Percentiles rank a stretch among this genome's conserved stretches.
These are phyloP conservation scores for Cordilura impudica DNA, from an alignment of 2,888 invertebrate genomes.

Conservation along the genomic window DNA sequence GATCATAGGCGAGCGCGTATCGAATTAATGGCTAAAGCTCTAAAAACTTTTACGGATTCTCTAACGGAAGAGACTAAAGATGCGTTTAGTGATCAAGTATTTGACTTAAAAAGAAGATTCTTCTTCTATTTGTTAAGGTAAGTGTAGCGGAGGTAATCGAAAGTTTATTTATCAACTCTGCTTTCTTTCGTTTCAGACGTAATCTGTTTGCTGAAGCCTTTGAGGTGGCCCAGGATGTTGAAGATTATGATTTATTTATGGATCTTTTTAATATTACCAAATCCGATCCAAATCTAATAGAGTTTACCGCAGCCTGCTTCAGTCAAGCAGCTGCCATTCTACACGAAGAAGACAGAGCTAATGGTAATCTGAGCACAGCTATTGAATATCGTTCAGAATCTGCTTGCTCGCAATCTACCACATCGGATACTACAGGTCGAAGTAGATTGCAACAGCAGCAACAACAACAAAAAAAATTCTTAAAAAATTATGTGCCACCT, in stretches of 20 bases:
- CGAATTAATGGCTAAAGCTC: conserved; percentile 85
- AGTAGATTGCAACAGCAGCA: conserved; percentile 58
- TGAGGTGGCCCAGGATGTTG: conserved; percentile 89
- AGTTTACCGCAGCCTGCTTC: conserved; percentile 85
- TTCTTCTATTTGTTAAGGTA: conserved; percentile 91
- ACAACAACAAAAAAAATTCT: conserved; percentile 65
- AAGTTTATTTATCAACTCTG: neutral
- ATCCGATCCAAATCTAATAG: conserved; percentile 79
- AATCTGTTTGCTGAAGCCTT: conserved; percentile 85
- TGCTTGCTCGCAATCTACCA: conserved; percentile 85
- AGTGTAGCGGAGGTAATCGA: conserved; percentile 6
- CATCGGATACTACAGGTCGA: conserved; percentile 78
- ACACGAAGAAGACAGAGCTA: conserved; percentile 70
- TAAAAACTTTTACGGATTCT: conserved; percentile 88
- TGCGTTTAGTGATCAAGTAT: conserved; percentile 87
- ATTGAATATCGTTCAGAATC: conserved; percentile 80
- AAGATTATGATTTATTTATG: conserved; percentile 91
- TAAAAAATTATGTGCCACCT: conserved; percentile 77
- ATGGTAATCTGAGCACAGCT: conserved; percentile 66
- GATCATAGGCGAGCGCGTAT: conserved; percentile 72
- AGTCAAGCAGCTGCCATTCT: conserved; percentile 81
- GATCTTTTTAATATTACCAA: conserved; percentile 88
- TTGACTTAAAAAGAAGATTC: conserved; percentile 90
- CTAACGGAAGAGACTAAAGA: conserved; percentile 84
- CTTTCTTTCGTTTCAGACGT: conserved; percentile 45